Evolutionary conservation across 1,140 invertebrate species (phyloP), one percentile per base, ranked within the genome.

Genomic region (Cepaea nemoralis): DNA sequence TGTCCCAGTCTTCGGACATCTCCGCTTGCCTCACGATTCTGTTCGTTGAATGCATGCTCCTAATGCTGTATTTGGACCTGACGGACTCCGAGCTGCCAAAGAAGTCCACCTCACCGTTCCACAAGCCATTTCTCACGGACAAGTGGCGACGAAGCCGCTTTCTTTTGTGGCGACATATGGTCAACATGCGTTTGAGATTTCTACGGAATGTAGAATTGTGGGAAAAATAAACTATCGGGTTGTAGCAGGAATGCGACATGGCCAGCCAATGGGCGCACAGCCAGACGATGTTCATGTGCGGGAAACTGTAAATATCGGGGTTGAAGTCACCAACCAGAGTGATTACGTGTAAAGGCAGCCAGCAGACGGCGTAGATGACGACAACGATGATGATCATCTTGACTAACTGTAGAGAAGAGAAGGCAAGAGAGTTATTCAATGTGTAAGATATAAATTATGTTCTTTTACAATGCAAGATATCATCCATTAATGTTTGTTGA

Each of bases 351-450:
- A 96, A 94, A 0, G 96, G 96, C n/a, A 97, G 92, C 96, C 96
- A 97, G 88, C 95, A 97, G 19, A 96, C 91, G 1, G 95, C 95
- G 90, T 96, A 97, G 2, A 96, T 95, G n/a, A 94, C 93, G 0
- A 97, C 96, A 0, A 97, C 96, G 0, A 94, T 95, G 75, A 97
- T 94, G 95, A 97, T 97, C 96, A 97, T 97, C 91, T 96, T 96
- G 82, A 97, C 94, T 95, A 97, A 97, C 96, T 97, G 94, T 35
- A 94, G 94, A 63, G 14, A 59, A 86, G 90, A 88, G 90, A 69
- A 45, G n/a, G n/a, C 42, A 45, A 45, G 16, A 45, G 42, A 45
- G 6, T 10, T 45, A 10, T 45, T 16, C 42, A 16, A 10, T 45
- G 42, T 45, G 16, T 45, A 16, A 45, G 8, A 16, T 45, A 45